Conservation (phyloP, 1,140 invertebrate genomes). For the Drosophila malerkotliana region DNA sequence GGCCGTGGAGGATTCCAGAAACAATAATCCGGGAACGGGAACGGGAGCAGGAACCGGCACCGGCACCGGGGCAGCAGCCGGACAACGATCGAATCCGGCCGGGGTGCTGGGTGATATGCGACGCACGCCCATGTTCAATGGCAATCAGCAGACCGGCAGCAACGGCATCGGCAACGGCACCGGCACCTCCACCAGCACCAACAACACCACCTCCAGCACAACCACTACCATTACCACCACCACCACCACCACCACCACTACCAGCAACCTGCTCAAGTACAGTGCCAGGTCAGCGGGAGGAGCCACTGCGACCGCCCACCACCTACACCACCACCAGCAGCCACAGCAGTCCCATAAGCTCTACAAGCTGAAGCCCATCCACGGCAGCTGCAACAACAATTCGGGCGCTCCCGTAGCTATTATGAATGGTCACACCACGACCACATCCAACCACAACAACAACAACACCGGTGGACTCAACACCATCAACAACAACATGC, state of each 20-base stretch:
- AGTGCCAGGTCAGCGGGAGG: constrained; percentile 11
- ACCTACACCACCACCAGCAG: constrained; percentile 8
- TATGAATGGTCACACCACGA: constrained; percentile 22
- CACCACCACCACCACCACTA: constrained; percentile 6
- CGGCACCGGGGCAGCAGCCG: background rate
- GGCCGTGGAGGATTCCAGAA: constrained; percentile 48
- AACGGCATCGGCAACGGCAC: constrained; percentile 26
- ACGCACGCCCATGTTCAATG: constrained; percentile 68
- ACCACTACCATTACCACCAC: constrained; percentile 11
- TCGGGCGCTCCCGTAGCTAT: constrained; percentile 5
- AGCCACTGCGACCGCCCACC: constrained; percentile 3
- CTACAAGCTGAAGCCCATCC: constrained; percentile 49
- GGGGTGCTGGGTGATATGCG: constrained; percentile 62
- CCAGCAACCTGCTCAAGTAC: constrained; percentile 32
- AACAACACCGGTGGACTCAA: constrained; percentile 18
- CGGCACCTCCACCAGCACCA: constrained; percentile 1
- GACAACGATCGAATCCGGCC: background rate
- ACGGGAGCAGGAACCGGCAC: too few relatives aligned
- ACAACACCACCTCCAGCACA: constrained; percentile 6
- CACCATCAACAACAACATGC: constrained; percentile 58
- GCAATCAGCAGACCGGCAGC: constrained; percentile 56
- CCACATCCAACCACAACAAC: constrained; percentile 9
- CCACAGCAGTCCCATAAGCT: constrained; percentile 38
- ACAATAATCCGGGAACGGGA: constrained; percentile 40
- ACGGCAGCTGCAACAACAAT: constrained; percentile 9